A percentile compares a stretch with the other conserved stretches of the same genome.
Conservation (phyloP, 2,113 vertebrate genomes). For the Barbus barbus region DNA sequence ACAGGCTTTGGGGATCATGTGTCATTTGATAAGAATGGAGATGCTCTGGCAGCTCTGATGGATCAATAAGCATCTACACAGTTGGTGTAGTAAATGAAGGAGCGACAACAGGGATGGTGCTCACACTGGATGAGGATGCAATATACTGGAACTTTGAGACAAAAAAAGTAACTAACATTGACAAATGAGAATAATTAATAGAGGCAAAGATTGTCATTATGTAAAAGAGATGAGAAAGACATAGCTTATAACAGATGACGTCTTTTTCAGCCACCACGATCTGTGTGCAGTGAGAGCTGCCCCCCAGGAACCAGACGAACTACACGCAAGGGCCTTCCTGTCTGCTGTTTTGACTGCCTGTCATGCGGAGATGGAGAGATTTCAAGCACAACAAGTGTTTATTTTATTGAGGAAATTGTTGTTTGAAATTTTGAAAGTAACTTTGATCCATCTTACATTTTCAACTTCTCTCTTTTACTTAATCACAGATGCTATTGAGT, state of each 20-base stretch:
- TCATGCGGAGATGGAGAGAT: constrained; percentile 52
- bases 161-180: too few species aligned
- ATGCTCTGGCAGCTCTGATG: too few species aligned
- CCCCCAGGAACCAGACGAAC: constrained; percentile 59
- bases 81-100: too few species aligned
- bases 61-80: too few species aligned
- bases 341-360: constrained; percentile 73
- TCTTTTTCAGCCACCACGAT: constrained; percentile 40
- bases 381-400: constrained; percentile 44
- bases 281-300: constrained; percentile 67
- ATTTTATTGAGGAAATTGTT: background rate
- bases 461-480: background rate
- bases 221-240: background rate
- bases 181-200: background rate
- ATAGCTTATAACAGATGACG: background rate
- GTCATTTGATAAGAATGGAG: too few species aligned
- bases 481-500: constrained; percentile 65
- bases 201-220: background rate
- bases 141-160: too few species aligned
- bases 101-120: too few species aligned
- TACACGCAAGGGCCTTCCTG: constrained; percentile 42
- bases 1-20: too few species aligned
- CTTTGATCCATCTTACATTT: background rate
- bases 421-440: background rate
- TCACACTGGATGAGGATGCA: too few species aligned